Percentiles rank a stretch among this genome's conserved stretches.
These are phyloP conservation scores for Entosphenus tridentatus DNA, from an alignment of 2,113 vertebrate genomes.

Conservation along the genomic window DNA sequence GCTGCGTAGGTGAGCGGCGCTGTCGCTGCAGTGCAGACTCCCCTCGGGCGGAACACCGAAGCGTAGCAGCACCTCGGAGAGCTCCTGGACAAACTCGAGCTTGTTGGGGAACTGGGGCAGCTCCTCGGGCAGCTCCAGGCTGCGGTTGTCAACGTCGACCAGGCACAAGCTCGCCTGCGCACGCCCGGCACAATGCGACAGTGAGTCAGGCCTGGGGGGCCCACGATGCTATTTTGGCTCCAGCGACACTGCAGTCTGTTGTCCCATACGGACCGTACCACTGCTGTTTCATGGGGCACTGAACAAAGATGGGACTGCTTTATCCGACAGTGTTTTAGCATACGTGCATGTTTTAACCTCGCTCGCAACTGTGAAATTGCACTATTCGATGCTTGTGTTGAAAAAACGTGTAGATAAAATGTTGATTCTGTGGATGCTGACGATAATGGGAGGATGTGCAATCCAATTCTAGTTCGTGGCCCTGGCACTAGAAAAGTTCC, in stretches of 20 bases:
- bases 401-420: too few species aligned
- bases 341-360: too few species aligned
- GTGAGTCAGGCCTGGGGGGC: too few species aligned
- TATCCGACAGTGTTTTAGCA: too few species aligned
- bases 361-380: too few species aligned
- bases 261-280: neutral
- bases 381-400: too few species aligned
- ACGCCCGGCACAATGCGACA: neutral
- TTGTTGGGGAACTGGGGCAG: conserved; percentile 95
- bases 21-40: conserved; percentile 48
- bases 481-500: too few species aligned
- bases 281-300: too few species aligned
- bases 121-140: conserved; percentile 84
- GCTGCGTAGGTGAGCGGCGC: conserved; percentile 39
- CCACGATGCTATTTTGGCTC: neutral
- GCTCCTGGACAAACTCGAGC: conserved; percentile 87
- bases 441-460: too few species aligned
- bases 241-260: neutral
- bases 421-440: too few species aligned
- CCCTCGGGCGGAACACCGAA: conserved; percentile 76
- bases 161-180: conserved; percentile 86
- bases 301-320: too few species aligned
- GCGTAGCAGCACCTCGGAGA: conserved; percentile 69
- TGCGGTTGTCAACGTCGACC: conserved; percentile 96
- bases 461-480: too few species aligned